Evolutionary conservation across 2,113 vertebrate genomes (phyloP).

Genomic region (Martes martes): DNA sequence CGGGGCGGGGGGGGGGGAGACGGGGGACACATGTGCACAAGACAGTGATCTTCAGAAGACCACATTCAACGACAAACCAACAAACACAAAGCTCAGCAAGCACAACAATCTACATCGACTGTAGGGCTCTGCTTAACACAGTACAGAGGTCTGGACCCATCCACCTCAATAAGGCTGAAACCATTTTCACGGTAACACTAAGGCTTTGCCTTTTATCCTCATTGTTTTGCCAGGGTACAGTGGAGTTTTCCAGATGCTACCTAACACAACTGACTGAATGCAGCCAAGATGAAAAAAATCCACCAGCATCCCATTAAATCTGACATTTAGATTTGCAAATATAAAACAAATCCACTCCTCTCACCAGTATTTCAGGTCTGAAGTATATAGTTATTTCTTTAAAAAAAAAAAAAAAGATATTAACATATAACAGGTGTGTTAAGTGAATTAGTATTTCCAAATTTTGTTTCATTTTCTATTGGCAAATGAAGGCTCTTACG

Average conservation of each 20-base stretch:
- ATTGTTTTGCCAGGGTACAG: background rate
- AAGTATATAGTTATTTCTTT: background rate
- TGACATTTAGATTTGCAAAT: background rate
- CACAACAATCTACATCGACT: background rate
- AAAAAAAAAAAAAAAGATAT: background rate
- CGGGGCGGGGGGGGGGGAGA: too few relatives aligned
- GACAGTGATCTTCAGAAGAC: background rate
- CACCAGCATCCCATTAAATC: background rate
- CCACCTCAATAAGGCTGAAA: background rate
- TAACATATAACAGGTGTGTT: background rate
- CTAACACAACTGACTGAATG: background rate
- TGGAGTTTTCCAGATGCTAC: background rate
- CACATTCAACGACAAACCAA: background rate
- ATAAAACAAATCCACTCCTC: background rate
- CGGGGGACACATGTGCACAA: background rate
- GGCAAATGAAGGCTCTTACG: background rate
- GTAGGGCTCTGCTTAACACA: background rate
- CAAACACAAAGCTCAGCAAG: background rate
- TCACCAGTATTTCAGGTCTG: background rate
- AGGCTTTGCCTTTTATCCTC: background rate
- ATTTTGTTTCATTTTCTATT: background rate
- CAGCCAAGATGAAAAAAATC: background rate
- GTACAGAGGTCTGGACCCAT: background rate
- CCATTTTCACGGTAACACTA: background rate
- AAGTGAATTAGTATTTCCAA: background rate